Base-by-base conservation (phyloP, 2,888 invertebrate species). In the Aphrophora alni region DNA sequence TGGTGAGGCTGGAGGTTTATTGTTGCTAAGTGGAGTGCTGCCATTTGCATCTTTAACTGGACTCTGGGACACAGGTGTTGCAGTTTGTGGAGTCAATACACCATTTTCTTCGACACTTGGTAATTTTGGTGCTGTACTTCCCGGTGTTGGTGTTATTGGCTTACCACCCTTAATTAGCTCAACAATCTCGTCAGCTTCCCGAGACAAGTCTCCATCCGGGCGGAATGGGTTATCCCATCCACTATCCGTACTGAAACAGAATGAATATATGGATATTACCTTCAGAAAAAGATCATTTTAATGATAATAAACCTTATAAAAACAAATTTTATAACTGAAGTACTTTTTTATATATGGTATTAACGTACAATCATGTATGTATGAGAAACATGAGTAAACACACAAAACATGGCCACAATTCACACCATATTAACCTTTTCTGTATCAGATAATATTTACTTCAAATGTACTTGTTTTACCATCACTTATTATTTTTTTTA, bases 211-310 rank as follows among this genome's bases (percentile, higher is more conserved):
- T 82, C 98, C 98, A 87, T 97, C 98, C 33, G 98, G 98, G 88
- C 97, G 94, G 91, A 98, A 98, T 81, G 98, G 98, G 89, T 98
- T 98, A 89, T 98, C 98, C 95, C 97, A 97, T 84, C 97, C 97
- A 87, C 97, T 97, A 88, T 98, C 98, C 89, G 95, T 95, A 90
- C 98, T 98, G 92, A 21, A 90, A 90, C 77, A 83, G 38, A 78
- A 25, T 76, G 0, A 78, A 12, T 7, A 33, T 21, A 0, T 38
- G 8, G 38, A 4, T 72, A 77, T 25, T 69, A 14, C 71, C 7
- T 25, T 14, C 25, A 7, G 14, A 38, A n/a, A 28, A 75, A 5
- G 17, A 0, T 14, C 70, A n/a, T n/a, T n/a, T n/a, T n/a, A n/a
- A 71, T n/a, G 71, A 44, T 21, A 76, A 33, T n/a, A 38, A 44